These are phyloP conservation scores for Drosophila neonasuta DNA, from an alignment of 2,888 invertebrate species.

Conservation along the genomic window DNA sequence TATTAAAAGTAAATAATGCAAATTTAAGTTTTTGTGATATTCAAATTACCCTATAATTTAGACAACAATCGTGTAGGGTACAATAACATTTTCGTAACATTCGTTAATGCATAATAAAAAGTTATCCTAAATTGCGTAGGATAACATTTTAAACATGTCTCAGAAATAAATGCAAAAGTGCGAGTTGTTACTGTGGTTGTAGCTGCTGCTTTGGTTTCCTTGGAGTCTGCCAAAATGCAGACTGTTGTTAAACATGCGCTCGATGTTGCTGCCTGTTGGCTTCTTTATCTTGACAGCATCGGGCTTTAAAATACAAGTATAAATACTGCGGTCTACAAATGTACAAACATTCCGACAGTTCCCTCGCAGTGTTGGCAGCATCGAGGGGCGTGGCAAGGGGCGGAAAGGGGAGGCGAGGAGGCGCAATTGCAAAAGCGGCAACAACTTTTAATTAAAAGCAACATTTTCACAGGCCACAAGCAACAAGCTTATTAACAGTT, in stretches of 20 bases:
- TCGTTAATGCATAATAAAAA: background rate
- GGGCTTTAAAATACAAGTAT: conserved; percentile 70
- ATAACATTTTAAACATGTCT: conserved; percentile 25
- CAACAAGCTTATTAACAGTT: conserved; percentile 75
- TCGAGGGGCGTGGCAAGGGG: background rate
- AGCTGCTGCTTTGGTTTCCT: conserved; percentile 8
- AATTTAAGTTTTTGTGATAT: background rate
- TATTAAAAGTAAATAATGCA: too few relatives aligned
- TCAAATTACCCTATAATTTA: background rate
- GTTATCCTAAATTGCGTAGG: conserved; percentile 35
- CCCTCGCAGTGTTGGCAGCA: background rate
- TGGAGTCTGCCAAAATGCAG: conserved; percentile 33
- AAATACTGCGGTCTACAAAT: conserved; percentile 59
- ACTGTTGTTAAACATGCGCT: conserved; percentile 65
- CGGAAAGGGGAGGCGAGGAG: background rate
- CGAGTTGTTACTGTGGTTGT: conserved; percentile 4
- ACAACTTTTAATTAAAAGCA: conserved; percentile 75
- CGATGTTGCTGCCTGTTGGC: conserved; percentile 51
- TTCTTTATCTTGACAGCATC: conserved; percentile 71
- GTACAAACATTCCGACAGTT: conserved; percentile 59
- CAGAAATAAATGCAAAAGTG: conserved; percentile 5
- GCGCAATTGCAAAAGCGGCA: conserved; percentile 63
- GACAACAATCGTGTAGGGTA: background rate
- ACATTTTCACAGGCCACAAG: conserved; percentile 70
- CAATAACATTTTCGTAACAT: background rate